These are phyloP conservation scores for Tolmerus cingulatus DNA, from an alignment of 2,888 invertebrate genomes.

Conservation along the genomic window DNA sequence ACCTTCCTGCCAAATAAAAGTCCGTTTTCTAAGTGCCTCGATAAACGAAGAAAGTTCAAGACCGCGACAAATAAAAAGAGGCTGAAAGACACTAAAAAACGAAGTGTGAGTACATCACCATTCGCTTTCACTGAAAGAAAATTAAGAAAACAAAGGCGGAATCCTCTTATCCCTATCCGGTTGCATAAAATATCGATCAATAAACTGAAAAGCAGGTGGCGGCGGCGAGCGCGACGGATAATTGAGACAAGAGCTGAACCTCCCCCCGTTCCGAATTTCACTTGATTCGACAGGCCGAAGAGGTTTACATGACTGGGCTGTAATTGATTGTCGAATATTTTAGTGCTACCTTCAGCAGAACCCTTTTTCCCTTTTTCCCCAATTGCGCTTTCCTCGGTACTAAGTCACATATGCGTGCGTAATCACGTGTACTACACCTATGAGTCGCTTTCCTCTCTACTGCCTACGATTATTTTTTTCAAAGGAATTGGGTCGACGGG, in stretches of 20 bases:
- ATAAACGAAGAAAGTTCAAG: not conserved
- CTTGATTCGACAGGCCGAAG: not conserved
- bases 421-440: not conserved
- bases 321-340: constrained; percentile 31
- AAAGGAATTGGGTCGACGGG: not conserved
- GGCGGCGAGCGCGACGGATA: not conserved
- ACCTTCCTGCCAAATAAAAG: not conserved
- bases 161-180: constrained; percentile 38
- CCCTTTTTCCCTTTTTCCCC: constrained; percentile 22
- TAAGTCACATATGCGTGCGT: not conserved
- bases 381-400: not conserved
- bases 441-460: not conserved
- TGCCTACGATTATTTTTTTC: not conserved
- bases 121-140: constrained; percentile 28
- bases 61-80: not conserved
- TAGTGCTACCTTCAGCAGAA: not conserved
- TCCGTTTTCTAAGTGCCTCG: not conserved
- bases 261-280: not conserved
- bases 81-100: not conserved
- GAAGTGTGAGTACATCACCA: not conserved
- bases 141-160: constrained; percentile 25
- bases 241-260: not conserved
- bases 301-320: not conserved
- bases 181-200: constrained; percentile 35
- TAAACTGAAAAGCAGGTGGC: not conserved